Conservation (phyloP, 1,140 invertebrate species). For the Penaeus japonicus region DNA sequence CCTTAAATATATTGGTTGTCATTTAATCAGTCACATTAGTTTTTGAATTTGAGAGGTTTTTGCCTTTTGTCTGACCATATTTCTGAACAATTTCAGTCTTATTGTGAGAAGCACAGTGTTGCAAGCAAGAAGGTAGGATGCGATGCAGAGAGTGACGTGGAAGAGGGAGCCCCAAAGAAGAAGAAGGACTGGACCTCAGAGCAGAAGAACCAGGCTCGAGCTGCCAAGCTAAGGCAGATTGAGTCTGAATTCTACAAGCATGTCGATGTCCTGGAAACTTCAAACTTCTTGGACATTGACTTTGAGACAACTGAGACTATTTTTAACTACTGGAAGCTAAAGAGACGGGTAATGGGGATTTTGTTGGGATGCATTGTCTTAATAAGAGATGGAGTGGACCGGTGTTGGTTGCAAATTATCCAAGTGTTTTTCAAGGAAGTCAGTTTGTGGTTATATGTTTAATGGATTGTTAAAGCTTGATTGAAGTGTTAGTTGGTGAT, state of each 20-base stretch:
- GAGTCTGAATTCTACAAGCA: constrained; percentile 93
- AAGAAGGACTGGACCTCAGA: constrained; percentile 90
- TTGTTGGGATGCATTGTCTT: no score
- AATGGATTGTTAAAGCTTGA: no score
- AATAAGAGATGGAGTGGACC: no score
- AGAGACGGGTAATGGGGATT: constrained; percentile 70
- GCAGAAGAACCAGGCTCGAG: constrained; percentile 85
- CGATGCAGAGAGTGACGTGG: constrained; percentile 62
- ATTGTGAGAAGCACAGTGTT: constrained; percentile 95
- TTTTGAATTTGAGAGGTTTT: neutral
- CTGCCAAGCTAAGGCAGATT: constrained; percentile 85
- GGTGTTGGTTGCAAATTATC: no score
- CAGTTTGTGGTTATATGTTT: no score
- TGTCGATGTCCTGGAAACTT: constrained; percentile 79
- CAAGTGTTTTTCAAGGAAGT: no score
- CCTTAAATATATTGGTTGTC: no score
- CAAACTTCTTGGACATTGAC: constrained; percentile 77
- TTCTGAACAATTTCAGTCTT: constrained; percentile 73
- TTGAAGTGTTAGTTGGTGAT: no score
- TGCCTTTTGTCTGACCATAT: constrained; percentile 9
- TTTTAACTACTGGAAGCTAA: constrained; percentile 95
- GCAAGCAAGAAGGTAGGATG: constrained; percentile 81
- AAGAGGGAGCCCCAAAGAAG: constrained; percentile 64
- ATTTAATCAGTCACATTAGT: neutral
- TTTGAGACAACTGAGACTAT: constrained; percentile 83